Evolutionary conservation across 2,797 vertebrate genomes (phyloP), one percentile per base, ranked within the genome.

Genomic region (Acanthurus leucopareius): DNA sequence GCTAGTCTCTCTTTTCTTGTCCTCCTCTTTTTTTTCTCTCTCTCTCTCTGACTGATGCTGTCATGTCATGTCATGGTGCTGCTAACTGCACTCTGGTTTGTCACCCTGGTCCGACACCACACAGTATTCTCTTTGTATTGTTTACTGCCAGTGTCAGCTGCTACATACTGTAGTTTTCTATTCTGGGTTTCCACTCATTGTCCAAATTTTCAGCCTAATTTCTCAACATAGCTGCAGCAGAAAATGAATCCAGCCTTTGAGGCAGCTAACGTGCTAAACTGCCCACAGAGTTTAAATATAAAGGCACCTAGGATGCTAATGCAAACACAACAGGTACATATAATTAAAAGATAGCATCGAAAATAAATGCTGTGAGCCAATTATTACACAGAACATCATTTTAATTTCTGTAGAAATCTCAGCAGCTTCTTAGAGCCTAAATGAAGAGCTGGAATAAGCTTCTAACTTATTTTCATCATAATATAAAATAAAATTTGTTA

Each of bases 81-180:
- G 69, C 67, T 54, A 64, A 83, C 59, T 71, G 64, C 60, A 14
- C 67, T 69, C 65, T 61, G 59, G 48, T 79, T 85, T 83, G 80
- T 85, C 75, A 76, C 57, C 77, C 17, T 66, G 32, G 35, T 65
- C 25, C 5, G 6, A 62, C 25, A 3, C 38, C 45, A 53, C 35
- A 32, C 32, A 42, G 16, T 73, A 60, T 72, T 74, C 75, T 67
- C 70, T 59, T 40, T 62, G 17, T 57, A 7, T 45, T 8, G 3
- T 40, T 65, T 49, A 22, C 63, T 32, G 13, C 22, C 44, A 32
- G 58, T 28, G 47, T 53, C 47, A 35, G 32, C 47, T 38, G 67
- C 15, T 10, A 28, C 25, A 49, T 44, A 20, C 60, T 67, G 52
- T 9, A 4, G 32, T 53, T 51, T 16, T 52, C 32, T 35, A 7